Conservation (phyloP, 2,113 vertebrate genomes). For the Emydocephalus ijimae region DNA sequence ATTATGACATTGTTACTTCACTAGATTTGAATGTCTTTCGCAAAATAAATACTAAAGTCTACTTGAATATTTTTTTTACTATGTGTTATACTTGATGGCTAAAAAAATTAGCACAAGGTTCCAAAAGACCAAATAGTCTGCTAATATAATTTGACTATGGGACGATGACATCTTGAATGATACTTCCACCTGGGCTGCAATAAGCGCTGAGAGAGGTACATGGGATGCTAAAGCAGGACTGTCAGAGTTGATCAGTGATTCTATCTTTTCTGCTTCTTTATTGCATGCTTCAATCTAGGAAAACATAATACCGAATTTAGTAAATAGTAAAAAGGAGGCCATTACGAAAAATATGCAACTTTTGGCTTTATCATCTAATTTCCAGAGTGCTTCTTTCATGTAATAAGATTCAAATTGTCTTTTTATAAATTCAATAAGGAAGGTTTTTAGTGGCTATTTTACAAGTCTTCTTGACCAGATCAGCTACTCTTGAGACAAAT, state of each 20-base stretch:
- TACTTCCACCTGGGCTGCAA: conserved; percentile 81
- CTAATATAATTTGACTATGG: conserved; percentile 3
- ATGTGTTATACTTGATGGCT: conserved; percentile 25
- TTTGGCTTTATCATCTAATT: not conserved
- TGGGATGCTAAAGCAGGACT: conserved; percentile 91
- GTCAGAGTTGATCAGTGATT: conserved; percentile 92
- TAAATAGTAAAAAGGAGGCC: conserved; percentile 6
- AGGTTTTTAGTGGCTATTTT: not conserved
- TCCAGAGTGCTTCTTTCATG: not conserved
- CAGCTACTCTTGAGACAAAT: not conserved
- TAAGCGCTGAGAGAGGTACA: conserved; percentile 89
- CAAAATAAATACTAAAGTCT: not conserved
- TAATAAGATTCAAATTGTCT: not conserved
- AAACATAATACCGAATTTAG: not conserved
- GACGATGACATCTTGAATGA: conserved; percentile 76
- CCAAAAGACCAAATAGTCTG: conserved; percentile 48
- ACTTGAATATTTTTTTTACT: conserved; percentile 20
- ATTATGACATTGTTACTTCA: conserved; percentile 20
- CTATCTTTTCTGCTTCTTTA: conserved; percentile 97
- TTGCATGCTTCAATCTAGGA: conserved; percentile 93
- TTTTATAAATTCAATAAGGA: not conserved
- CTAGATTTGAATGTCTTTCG: conserved; percentile 49
- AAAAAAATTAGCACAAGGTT: conserved; percentile 52
- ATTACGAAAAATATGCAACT: not conserved
- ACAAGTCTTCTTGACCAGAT: not conserved